Conservation (phyloP, 2,797 vertebrate genomes). For the Anguilla megastoma region DNA sequence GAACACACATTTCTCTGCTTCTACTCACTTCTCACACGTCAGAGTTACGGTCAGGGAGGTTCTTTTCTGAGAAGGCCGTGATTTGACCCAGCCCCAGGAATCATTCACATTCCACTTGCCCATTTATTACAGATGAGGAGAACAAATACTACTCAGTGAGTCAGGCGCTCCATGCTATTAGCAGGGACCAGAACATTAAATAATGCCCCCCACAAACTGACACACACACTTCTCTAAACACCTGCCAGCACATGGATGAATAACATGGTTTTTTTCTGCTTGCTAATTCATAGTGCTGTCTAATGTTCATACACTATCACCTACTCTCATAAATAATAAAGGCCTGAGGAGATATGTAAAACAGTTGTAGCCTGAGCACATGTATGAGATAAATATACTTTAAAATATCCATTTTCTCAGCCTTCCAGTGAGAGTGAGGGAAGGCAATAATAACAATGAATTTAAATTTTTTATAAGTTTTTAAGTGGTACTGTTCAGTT, state of each 20-base stretch:
- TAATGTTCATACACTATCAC: background rate
- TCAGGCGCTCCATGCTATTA: slow-evolving; percentile 1
- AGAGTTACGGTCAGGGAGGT: background rate
- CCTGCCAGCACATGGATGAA: background rate
- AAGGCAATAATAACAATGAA: background rate
- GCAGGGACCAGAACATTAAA: background rate
- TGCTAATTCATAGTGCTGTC: background rate
- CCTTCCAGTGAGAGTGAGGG: background rate
- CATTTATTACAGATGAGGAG: background rate
- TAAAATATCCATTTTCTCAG: background rate
- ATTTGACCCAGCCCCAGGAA: slow-evolving; percentile 3
- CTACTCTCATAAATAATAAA: background rate
- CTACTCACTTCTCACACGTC: background rate
- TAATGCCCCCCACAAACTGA: background rate
- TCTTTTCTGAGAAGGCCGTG: background rate
- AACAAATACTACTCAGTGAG: background rate
- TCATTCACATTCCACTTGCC: background rate
- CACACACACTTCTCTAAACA: background rate
- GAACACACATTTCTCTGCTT: background rate
- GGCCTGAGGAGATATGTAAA: background rate
- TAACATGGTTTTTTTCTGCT: background rate
- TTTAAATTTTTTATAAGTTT: background rate
- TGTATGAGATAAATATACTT: background rate
- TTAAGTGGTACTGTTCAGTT: no score
- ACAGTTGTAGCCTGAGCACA: background rate